A percentile compares a stretch with the other conserved stretches of the same genome.
These are phyloP conservation scores for Grammatotria lemairii DNA, from an alignment of 2,113 vertebrate species.

Conservation along the genomic window DNA sequence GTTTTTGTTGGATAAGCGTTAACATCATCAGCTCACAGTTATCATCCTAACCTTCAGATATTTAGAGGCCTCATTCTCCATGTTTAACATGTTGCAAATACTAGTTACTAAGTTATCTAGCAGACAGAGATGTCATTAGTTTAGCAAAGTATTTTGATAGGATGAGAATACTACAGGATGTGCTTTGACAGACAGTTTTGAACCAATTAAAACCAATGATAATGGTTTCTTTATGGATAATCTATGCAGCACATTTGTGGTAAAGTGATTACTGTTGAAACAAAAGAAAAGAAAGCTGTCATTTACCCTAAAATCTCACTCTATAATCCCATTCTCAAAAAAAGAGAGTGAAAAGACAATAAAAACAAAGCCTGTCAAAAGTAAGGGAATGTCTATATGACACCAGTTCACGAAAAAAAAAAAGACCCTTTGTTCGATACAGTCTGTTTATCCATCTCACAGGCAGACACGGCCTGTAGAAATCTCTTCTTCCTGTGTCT, in stretches of 20 bases:
- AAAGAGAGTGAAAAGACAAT: background rate
- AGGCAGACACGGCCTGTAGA: conserved; percentile 6
- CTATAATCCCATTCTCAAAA: background rate
- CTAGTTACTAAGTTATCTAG: background rate
- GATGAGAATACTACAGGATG: background rate
- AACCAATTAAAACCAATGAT: accelerated
- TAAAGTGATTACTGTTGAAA: background rate
- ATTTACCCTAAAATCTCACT: background rate
- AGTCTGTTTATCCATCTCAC: background rate
- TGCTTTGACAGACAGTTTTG: background rate
- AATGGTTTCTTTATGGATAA: background rate
- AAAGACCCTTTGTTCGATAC: conserved; percentile 25
- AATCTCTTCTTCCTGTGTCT: conserved; percentile 27
- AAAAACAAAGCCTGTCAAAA: background rate
- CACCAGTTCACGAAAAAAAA: background rate
- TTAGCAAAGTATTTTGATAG: background rate
- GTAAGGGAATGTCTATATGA: background rate
- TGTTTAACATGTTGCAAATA: background rate
- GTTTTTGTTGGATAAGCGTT: background rate
- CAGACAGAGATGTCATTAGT: background rate
- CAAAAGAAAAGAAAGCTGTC: accelerated
- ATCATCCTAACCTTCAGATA: background rate
- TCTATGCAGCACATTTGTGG: background rate
- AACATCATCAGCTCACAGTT: background rate
- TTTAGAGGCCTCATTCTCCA: accelerated